Evolutionary conservation across 2,888 invertebrate genomes (phyloP), one percentile per base, ranked within the genome.

Genomic region (Megalurothrips usitatus): DNA sequence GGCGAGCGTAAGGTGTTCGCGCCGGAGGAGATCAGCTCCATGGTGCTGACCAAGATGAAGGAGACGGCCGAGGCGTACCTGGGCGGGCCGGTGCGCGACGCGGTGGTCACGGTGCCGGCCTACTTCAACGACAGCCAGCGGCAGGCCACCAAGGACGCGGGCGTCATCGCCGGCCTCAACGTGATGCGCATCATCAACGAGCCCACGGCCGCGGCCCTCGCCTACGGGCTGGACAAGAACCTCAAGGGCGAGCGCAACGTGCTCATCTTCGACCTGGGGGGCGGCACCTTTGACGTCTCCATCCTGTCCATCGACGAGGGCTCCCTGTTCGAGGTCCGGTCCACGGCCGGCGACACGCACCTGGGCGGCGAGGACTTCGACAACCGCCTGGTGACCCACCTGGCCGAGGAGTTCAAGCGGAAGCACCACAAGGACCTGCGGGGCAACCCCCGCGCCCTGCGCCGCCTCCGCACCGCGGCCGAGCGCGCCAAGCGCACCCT

Each of bases 271-370:
- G 90, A 90, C 84, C 85, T 90, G 79, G 90, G 88, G 81, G 96
- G 96, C 83, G 96, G 96, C 52, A 96, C 96, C 68, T 97, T 97
- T 86, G 96, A 97, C 89, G 96, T 97, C 11, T 96, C 96, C 52
- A 91, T 96, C 83, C 85, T 58, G 85, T 85, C 79, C 81, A 94
- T 95, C 86, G 94, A 94, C 85, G 94, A 95, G 87, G 90, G 94
- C 1, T 90, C 91, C 1, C 86, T 91, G 47, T 95, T 94, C 86
- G 94, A 94, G 87, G 96, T 94, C 8, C 93, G 91, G 86, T 89
- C 95, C 0, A 96, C 94, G 2, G 94, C 94, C 52, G 95, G 95
- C 52, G 95, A 96, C 86, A 95, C 95, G 9, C 95, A 94, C 86
- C 89, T 94, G 81, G 94, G 94, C 34, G 94, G 94, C 17, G 94